These are phyloP conservation scores for Lamellibrachia luymesi DNA, from an alignment of 1,140 invertebrate species.

Conservation along the genomic window DNA sequence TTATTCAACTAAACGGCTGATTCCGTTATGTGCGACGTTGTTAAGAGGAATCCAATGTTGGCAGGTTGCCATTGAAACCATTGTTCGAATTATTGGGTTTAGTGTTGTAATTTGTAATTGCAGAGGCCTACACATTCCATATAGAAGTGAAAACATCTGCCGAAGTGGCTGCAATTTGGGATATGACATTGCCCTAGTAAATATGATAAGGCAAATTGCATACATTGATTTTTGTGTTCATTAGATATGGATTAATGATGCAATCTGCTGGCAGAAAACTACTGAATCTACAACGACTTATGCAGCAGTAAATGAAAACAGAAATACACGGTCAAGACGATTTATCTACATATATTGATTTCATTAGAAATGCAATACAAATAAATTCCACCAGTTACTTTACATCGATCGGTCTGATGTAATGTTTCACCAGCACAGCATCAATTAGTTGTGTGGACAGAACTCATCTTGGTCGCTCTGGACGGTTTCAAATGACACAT, in stretches of 20 bases:
- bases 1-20: no score
- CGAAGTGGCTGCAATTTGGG: neutral
- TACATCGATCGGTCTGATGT: neutral
- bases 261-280: neutral
- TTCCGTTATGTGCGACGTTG: no score
- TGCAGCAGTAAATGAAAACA: neutral
- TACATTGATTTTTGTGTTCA: neutral
- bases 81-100: no score
- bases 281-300: neutral
- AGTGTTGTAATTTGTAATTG: no score
- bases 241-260: neutral
- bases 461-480: neutral
- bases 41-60: no score
- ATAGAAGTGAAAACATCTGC: no score
- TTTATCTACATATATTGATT: neutral
- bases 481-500: neutral
- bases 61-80: no score
- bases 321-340: neutral
- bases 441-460: neutral
- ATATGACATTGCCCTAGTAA: neutral
- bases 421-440: neutral
- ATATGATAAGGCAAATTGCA: neutral
- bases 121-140: no score
- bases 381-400: neutral
- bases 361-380: neutral